Evolutionary conservation across 2,888 invertebrate genomes (phyloP).

Genomic region (Alloplasta piceator): DNA sequence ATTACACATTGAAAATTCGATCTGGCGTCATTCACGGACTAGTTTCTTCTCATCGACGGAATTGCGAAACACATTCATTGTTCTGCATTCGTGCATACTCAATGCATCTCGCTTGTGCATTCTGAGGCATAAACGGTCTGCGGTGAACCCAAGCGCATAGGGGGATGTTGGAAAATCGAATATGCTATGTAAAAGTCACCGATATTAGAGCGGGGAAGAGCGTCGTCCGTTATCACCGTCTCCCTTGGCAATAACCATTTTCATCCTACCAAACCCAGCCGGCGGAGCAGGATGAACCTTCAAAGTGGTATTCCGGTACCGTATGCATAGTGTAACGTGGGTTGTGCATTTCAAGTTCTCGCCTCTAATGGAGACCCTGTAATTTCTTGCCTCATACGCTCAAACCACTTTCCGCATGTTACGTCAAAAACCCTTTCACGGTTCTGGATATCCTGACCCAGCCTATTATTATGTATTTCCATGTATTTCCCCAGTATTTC

Average conservation of each 20-base stretch:
- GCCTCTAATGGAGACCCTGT: slow-evolving; percentile 55
- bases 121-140: too few relatives aligned
- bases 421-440: slow-evolving; percentile 30
- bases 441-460: not conserved
- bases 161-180: not conserved
- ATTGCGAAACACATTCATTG: too few relatives aligned
- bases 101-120: too few relatives aligned
- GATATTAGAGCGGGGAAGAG: slow-evolving; percentile 36
- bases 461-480: too few relatives aligned
- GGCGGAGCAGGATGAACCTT: slow-evolving; percentile 23
- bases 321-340: slow-evolving; percentile 13
- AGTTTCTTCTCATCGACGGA: not conserved
- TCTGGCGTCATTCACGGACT: not conserved
- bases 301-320: slow-evolving; percentile 7
- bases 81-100: too few relatives aligned
- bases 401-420: slow-evolving; percentile 14
- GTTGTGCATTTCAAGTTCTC: slow-evolving; percentile 21
- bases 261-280: slow-evolving; percentile 19
- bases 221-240: slow-evolving; percentile 71
- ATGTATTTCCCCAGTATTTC: too few relatives aligned
- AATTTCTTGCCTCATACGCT: not conserved
- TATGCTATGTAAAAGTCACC: slow-evolving; percentile 20
- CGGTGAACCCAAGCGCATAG: not conserved
- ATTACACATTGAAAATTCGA: not conserved
- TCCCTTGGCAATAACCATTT: slow-evolving; percentile 70